Percentiles rank a stretch among this genome's conserved stretches.
Evolutionary conservation across 2,797 vertebrate genomes (phyloP).

Genomic region (Valencia hispanica): DNA sequence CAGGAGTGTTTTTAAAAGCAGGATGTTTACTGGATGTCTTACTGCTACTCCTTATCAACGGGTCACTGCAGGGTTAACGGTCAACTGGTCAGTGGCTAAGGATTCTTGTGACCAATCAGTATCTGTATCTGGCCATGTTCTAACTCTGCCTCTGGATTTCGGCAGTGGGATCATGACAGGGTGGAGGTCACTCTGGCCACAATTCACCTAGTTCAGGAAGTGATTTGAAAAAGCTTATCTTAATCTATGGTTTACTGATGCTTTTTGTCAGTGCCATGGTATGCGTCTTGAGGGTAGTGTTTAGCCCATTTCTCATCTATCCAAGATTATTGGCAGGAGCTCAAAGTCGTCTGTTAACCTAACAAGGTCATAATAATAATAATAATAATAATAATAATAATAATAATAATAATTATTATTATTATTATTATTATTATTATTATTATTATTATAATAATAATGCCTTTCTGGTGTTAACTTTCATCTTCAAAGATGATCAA

Average conservation of each 20-base stretch:
- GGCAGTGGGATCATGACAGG: conserved; percentile 58
- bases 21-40: conserved; percentile 75
- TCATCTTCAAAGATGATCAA: no score
- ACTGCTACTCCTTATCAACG: conserved; percentile 76
- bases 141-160: conserved; percentile 62
- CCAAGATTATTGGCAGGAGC: conserved; percentile 28
- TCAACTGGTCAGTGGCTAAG: conserved; percentile 60
- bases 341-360: conserved; percentile 23
- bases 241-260: conserved; percentile 70
- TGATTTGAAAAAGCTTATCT: conserved; percentile 73
- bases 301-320: conserved; percentile 51
- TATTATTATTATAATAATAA: no score
- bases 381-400: no score
- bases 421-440: no score
- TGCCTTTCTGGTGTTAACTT: no score
- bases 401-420: no score
- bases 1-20: conserved; percentile 62
- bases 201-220: conserved; percentile 73
- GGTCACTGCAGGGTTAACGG: conserved; percentile 77
- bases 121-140: conserved; percentile 44
- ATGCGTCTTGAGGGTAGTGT: conserved; percentile 52
- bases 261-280: conserved; percentile 58
- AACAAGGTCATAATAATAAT: conserved; percentile 14
- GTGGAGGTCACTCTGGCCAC: conserved; percentile 67
- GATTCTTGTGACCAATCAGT: conserved; percentile 56